A percentile compares a stretch with the other conserved stretches of the same genome.
phyloP scores from a whole-genome alignment of 2,888 invertebrate genomes.

The Aphodius sticticus region DNA sequence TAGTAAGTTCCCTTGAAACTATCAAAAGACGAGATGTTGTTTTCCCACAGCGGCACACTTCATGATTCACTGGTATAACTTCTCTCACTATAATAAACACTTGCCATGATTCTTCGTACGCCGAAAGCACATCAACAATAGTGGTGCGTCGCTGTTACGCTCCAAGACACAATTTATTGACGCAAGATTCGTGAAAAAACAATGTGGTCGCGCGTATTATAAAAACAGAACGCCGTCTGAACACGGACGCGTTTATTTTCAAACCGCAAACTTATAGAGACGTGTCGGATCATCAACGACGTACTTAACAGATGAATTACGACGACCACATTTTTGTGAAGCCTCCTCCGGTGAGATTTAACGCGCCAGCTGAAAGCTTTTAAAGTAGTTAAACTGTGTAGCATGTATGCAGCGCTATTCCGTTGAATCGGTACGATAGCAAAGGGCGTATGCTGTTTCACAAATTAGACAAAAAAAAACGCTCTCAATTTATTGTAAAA shows the following conservation, averaged over 20 bases:
- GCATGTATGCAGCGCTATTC: neutral
- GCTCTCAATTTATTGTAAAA: too few species aligned
- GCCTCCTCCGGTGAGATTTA: neutral
- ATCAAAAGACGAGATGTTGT: neutral
- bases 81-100: neutral
- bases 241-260: neutral
- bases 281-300: neutral
- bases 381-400: neutral
- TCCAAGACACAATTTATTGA: neutral
- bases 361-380: neutral
- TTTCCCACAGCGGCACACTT: neutral
- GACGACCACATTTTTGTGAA: neutral
- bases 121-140: neutral
- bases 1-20: neutral
- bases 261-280: neutral
- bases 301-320: conserved; percentile 4
- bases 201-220: neutral
- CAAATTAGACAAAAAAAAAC: neutral
- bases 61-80: neutral
- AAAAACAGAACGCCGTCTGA: neutral
- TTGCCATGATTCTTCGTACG: neutral
- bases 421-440: neutral
- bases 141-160: neutral
- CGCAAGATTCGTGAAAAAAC: neutral
- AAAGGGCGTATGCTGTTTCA: neutral